Base-by-base conservation (phyloP, 2,797 vertebrate species). In the Argentina silus region DNA sequence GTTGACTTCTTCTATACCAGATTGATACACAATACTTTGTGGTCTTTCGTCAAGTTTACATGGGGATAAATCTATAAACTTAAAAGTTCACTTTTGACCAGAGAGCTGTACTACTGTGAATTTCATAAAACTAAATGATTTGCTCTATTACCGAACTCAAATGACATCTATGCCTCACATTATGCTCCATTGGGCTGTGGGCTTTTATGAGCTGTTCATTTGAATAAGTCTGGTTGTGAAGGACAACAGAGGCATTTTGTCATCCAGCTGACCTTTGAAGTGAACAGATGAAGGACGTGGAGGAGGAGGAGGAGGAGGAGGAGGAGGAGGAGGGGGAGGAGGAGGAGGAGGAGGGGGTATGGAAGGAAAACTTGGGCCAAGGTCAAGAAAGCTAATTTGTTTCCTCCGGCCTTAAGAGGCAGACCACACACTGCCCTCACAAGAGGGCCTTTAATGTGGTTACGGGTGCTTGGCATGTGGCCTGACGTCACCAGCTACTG, bases 321-420 rank as follows among this genome's bases (percentile, higher is more conserved):
- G 75, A 70, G 17, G 63, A 55, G 23, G 57, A 21, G 63, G 67
- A 19, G 60, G 17, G n/a, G 60, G 17, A 67, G 82, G 75, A 70
- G 17, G 63, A 55, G 23, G 57, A 21, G 63, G 67, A 19, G 60
- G 70, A 19, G 67, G 60, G 23, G 57, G 57, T 57, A 64, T 64
- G 84, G 88, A 89, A 90, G 81, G 87, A 85, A 92, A 92, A 91
- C 90, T 90, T 85, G 87, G 89, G 90, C 92, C 92, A 92, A 93
- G 93, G 93, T 94, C 92, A 94, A 93, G 91, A 93, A 91, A 93
- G 92, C 92, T 91, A 92, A 94, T 94, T 93, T 93, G 91, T 93
- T 92, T 92, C 92, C 92, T 90, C 90, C 76, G 75, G 90, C 87
- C 86, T 88, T 82, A 75, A 89, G 89, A 90, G 89, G 84, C 84